Evolutionary conservation across 2,797 vertebrate species (phyloP).

Genomic region (Anas bernieri): DNA sequence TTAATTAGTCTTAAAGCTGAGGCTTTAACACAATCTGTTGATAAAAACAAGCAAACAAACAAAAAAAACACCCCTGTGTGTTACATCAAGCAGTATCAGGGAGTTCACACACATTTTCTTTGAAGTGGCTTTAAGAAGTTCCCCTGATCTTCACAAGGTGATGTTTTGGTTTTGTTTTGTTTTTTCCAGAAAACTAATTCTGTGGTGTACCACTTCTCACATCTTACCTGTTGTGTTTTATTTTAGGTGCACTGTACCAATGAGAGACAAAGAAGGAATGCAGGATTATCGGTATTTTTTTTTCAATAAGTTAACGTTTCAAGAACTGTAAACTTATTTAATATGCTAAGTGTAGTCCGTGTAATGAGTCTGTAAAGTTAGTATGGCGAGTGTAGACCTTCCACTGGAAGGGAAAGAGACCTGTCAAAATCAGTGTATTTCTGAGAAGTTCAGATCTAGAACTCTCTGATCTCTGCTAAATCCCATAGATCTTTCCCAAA

Average conservation of each 20-base stretch:
- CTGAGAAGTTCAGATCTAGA: not conserved
- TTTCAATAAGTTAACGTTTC: not conserved
- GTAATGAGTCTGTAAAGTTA: not conserved
- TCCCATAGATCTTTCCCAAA: not conserved
- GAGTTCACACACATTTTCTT: not conserved
- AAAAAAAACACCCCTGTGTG: too few species aligned
- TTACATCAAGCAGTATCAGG: not conserved
- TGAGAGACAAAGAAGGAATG: conserved; percentile 98
- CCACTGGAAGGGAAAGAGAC: not conserved
- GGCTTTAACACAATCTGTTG: too few species aligned
- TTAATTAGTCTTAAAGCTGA: not conserved
- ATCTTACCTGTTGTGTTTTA: not conserved
- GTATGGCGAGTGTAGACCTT: not conserved
- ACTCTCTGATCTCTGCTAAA: not conserved
- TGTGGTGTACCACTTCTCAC: not conserved
- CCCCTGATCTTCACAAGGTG: not conserved
- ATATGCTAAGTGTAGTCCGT: not conserved
- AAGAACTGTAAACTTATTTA: not conserved
- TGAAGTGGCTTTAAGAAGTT: not conserved
- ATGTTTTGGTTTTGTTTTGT: not conserved
- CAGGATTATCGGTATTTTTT: conserved; percentile 93
- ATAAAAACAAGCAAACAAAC: too few species aligned
- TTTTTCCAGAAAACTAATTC: not conserved
- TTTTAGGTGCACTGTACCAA: conserved; percentile 87
- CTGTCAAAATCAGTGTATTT: not conserved